Conservation (phyloP, 2,797 vertebrate species). For the Lithobates sylvaticus region DNA sequence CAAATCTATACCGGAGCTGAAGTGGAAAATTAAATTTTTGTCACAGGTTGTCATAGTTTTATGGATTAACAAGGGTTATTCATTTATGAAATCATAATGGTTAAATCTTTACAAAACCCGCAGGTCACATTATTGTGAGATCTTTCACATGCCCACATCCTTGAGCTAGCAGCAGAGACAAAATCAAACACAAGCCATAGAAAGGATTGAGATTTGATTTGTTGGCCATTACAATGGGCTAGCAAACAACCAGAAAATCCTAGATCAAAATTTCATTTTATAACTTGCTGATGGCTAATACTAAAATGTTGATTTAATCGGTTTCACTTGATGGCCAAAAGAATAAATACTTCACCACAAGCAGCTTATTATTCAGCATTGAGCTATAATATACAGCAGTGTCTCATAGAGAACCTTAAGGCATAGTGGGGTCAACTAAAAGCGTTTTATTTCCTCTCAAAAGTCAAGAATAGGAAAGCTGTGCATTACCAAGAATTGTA, state of each 20-base stretch:
- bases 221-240: conserved; percentile 27
- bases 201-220: conserved; percentile 49
- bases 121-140: conserved; percentile 31
- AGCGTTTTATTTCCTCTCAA: conserved; percentile 24
- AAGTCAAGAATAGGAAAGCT: conserved; percentile 1
- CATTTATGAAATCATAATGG: conserved; percentile 36
- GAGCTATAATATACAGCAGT: conserved; percentile 29
- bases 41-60: conserved; percentile 42
- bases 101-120: conserved; percentile 16
- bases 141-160: conserved; percentile 8
- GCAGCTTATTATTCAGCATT: conserved; percentile 32
- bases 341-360: conserved; percentile 33
- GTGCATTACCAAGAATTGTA: not conserved
- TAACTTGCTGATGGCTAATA: conserved; percentile 47
- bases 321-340: conserved; percentile 38
- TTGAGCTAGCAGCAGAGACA: conserved; percentile 1
- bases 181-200: conserved; percentile 20
- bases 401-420: conserved; percentile 24
- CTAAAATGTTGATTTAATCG: conserved; percentile 53
- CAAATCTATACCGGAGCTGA: conserved; percentile 30
- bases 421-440: conserved; percentile 32
- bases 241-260: conserved; percentile 29
- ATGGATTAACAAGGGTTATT: conserved; percentile 37
- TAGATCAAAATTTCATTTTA: conserved; percentile 52
- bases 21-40: conserved; percentile 48